Base-by-base conservation (phyloP, 1,140 invertebrate species). In the Drosophila pallidifrons region DNA sequence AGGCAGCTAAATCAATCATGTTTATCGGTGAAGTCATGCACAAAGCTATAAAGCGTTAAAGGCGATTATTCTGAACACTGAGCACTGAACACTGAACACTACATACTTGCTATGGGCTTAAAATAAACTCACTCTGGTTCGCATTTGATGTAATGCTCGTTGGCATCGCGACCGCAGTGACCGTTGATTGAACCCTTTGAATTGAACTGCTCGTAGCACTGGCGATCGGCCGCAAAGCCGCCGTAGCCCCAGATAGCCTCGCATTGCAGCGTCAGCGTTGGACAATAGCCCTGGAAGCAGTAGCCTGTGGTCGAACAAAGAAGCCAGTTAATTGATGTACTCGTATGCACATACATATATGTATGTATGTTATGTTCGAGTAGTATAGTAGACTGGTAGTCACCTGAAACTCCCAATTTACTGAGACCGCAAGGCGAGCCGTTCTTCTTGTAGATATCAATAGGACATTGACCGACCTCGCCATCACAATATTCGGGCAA, bases 131-230 rank as follows among this genome's bases (percentile, higher is more conserved):
- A 98, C 96, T 98, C 96, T 75, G 95, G 93, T 52, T 96, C 96
- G 93, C 97, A 99, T 93, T 97, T 98, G 77, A 97, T 94, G 92
- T 95, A 97, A 89, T 96, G 95, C 25, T 97, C 97, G 74, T 94
- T 94, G 11, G 92, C 79, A 90, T 98, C 96, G 49, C 95, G 95
- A 1, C 98, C 98, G 93, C 98, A 99, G 92, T 99, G 98, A 0
- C 98, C 98, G 80, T 96, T 98, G 57, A 97, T 96, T 3, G 97
- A 97, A 8, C 98, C 98, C 87, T 98, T 97, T 0, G 97, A 96
- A 93, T 99, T 99, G 93, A 98, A 99, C 90, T 98, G 95, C 70
- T 98, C 96, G 93, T 96, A 99, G 93, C 98, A 99, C 77, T 98
- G 95, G 47, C 95, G 94, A 90, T 98, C 97, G 1, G 96, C 96